These are phyloP conservation scores for Chaenogobius annularis DNA, from an alignment of 2,113 vertebrate species.

Conservation along the genomic window DNA sequence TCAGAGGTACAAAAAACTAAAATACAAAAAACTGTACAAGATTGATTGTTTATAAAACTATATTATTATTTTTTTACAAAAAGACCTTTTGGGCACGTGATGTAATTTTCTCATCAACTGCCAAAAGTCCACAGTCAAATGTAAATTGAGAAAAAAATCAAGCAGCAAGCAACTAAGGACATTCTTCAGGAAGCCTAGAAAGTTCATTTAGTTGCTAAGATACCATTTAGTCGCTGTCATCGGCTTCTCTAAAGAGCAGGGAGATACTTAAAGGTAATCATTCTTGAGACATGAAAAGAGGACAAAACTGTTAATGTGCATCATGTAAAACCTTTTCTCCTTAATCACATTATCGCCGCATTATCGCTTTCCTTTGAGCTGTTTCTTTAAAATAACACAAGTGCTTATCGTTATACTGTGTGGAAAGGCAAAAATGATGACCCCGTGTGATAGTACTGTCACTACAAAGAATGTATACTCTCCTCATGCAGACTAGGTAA, in stretches of 20 bases:
- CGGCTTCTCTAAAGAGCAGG: constrained; percentile 52
- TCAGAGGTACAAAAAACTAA: neutral
- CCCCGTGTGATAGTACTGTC: constrained; percentile 61
- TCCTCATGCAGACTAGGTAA: constrained; percentile 59
- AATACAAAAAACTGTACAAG: neutral
- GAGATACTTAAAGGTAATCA: constrained; percentile 64
- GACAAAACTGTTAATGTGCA: constrained; percentile 67
- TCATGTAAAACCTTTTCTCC: constrained; percentile 64
- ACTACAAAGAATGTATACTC: constrained; percentile 70
- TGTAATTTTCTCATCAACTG: constrained; percentile 31
- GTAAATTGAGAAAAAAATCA: constrained; percentile 25
- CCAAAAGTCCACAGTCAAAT: constrained; percentile 24
- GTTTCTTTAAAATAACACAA: constrained; percentile 66
- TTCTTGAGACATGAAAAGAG: constrained; percentile 57
- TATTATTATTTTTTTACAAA: too few relatives aligned
- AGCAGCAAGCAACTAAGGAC: constrained; percentile 29
- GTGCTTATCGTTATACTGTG: constrained; percentile 57
- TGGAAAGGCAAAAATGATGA: constrained; percentile 62
- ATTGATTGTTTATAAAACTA: too few relatives aligned
- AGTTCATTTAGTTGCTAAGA: constrained; percentile 38
- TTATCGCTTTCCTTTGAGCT: constrained; percentile 65
- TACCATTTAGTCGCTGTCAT: constrained; percentile 56
- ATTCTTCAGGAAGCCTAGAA: constrained; percentile 44
- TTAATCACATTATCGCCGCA: constrained; percentile 65
- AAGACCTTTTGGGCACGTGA: constrained; percentile 29